Percentiles rank a stretch among this genome's conserved stretches.
Evolutionary conservation across 30 jellyfish, hydroid and myxozoan species (phyloP).

Genomic region (Rhopilema esculentum): DNA sequence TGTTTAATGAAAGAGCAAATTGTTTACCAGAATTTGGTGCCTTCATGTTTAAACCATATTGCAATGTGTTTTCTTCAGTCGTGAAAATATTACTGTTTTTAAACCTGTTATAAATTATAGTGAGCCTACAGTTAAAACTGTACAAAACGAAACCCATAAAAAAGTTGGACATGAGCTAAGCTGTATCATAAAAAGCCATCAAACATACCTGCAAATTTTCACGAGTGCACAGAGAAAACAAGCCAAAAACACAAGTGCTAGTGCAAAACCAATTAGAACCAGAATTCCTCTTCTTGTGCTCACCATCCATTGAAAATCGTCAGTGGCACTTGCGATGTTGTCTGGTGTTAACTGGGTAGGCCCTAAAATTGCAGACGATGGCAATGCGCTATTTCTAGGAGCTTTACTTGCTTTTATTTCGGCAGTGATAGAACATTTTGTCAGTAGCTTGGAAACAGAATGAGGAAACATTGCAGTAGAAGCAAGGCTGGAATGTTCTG

Average conservation of each 20-base stretch:
- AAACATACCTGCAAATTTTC: background rate
- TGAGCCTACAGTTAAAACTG: no score
- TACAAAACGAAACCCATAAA: background rate
- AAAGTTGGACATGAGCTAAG: background rate
- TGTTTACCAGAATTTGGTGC: no score
- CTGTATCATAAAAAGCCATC: background rate
- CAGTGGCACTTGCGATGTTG: background rate
- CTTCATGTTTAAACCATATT: no score
- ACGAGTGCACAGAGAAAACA: conserved; percentile 1
- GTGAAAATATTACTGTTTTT: no score
- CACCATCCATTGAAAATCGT: conserved; percentile 15
- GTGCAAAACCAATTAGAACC: background rate
- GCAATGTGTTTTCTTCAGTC: no score
- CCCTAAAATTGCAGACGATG: background rate
- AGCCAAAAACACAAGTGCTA: conserved; percentile 13
- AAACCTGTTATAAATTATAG: no score
- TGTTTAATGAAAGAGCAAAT: no score
- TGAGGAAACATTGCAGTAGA: background rate
- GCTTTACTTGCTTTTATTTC: background rate
- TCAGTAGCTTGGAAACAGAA: background rate
- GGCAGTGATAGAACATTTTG: no score
- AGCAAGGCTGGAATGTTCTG: background rate
- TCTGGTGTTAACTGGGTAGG: background rate
- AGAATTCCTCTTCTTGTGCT: conserved; percentile 1
- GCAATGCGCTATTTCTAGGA: background rate